A percentile compares a stretch with the other conserved stretches of the same genome.
Evolutionary conservation across 2,113 vertebrate species (phyloP).

Genomic region (Limnothrissa miodon): DNA sequence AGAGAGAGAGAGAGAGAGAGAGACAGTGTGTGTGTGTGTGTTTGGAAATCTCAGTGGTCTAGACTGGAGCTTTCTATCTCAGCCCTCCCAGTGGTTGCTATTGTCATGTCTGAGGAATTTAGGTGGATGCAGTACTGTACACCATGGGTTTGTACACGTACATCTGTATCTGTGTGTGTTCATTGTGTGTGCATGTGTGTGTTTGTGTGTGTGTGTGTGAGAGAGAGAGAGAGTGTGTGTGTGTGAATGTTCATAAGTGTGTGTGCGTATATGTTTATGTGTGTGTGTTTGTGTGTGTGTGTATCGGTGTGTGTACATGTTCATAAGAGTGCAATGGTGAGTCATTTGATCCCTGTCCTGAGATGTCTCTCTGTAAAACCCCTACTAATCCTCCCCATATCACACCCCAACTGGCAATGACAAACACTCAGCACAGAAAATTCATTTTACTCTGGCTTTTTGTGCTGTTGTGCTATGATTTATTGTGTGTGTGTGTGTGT

Average conservation of each 20-base stretch:
- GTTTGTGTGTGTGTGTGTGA: slow-evolving; percentile 19
- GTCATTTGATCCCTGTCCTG: neutral
- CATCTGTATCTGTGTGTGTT: no score
- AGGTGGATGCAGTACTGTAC: neutral
- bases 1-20: no score
- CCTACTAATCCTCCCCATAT: neutral
- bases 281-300: no score
- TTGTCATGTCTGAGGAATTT: neutral
- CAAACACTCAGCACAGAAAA: neutral
- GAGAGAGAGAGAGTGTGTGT: neutral
- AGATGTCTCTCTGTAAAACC: neutral
- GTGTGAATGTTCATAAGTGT: neutral
- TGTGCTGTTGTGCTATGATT: neutral
- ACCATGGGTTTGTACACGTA: no score
- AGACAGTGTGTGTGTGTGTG: neutral
- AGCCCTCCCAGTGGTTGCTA: neutral
- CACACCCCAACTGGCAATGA: neutral
- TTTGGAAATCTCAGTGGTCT: neutral
- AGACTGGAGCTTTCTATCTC: neutral
- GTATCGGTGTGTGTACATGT: neutral
- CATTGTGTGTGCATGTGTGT: no score
- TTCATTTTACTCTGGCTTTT: neutral
- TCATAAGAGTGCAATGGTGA: neutral
- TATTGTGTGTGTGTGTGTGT: no score
- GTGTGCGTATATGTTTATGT: no score